Base-by-base conservation (phyloP, 2,113 vertebrate genomes). In the Chinchilla lanigera region DNA sequence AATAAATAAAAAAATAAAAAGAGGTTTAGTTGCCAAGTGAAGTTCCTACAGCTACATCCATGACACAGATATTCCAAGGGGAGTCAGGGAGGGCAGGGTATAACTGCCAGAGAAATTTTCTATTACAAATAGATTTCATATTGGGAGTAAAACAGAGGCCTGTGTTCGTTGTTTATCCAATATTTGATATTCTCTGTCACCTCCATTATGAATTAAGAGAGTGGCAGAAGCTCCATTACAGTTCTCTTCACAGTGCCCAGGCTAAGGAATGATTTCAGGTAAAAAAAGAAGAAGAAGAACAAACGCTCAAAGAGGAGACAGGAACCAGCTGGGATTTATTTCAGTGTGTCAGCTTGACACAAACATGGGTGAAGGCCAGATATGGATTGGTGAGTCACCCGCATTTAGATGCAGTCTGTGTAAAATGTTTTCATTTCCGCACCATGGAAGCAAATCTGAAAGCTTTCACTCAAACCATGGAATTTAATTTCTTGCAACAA, bases 391-490 rank as follows among this genome's bases (percentile, higher is more conserved):
- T 97, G 97, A 98, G 81, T 98, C 97, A 97, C 60, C 80, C 95
- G 63, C 96, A 97, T 97, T 97, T 90, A 96, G 93, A 97, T 96
- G 97, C 97, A 97, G 96, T 54, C 89, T 97, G 90, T 95, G 93
- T 94, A 93, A 97, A 97, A 97, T 97, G 97, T 95, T 98, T 98
- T 96, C 96, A 96, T 98, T 97, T 97, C 97, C 82, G 93, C 97
- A 94, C 91, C 97, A 97, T 90, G 90, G 97, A 94, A 98, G 95
- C 97, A 97, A 81, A 98, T 97, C 96, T 96, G 97, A 98, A 97
- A 93, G 95, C 96, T 95, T 97, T 97, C 97, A 96, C 88, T 98
- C 96, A 96, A 95, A 96, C 63, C 30, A 5, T 33, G 1, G 93
- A 96, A 97, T 97, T 95, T 96, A 96, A 97, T 98, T 95, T 95